Conservation (phyloP, 2,113 vertebrate species). For the Anarrhichthys ocellatus region DNA sequence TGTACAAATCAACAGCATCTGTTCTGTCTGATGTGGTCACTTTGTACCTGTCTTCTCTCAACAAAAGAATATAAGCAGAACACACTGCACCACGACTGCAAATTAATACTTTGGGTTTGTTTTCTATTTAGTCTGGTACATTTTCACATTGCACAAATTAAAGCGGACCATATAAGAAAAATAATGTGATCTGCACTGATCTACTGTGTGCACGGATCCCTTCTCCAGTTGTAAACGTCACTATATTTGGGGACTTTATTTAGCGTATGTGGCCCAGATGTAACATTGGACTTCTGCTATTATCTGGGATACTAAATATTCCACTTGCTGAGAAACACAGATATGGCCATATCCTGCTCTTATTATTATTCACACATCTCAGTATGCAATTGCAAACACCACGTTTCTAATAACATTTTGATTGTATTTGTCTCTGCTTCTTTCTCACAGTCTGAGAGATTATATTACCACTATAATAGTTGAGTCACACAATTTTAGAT, state of each 20-base stretch:
- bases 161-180: no score
- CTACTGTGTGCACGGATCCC: no score
- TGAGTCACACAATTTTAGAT: background rate
- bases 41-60: constrained; percentile 4
- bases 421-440: background rate
- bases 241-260: background rate
- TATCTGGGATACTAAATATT: background rate
- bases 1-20: background rate
- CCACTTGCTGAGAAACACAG: background rate
- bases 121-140: no score
- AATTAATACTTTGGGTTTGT: background rate
- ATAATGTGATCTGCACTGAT: no score
- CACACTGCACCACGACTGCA: background rate
- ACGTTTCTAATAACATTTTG: background rate
- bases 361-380: background rate
- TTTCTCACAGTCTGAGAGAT: background rate
- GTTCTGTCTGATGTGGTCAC: background rate
- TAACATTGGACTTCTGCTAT: background rate
- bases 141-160: no score
- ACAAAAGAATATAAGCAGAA: constrained; percentile 15
- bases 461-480: background rate
- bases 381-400: background rate
- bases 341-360: constrained; percentile 8
- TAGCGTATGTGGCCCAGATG: background rate
- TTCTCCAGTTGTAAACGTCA: background rate